Evolutionary conservation across 2,797 vertebrate species (phyloP).

Genomic region (Pogonophryne albipinna): DNA sequence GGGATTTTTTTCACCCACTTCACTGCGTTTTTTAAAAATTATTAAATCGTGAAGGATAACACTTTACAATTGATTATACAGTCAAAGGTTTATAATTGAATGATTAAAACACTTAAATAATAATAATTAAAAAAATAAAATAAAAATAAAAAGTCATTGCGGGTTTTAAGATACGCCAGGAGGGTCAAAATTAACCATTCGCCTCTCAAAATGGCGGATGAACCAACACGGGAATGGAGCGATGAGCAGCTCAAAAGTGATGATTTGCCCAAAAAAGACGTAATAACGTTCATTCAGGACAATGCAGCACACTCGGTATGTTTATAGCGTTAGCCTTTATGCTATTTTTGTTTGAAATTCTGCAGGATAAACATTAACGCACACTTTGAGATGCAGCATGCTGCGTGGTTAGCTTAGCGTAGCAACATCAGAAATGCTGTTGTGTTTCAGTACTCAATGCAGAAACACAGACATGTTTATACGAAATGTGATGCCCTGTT

Average conservation of each 20-base stretch:
- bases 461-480: rapidly evolving
- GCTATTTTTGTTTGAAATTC: rapidly evolving
- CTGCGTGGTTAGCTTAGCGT: conserved; percentile 43
- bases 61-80: not conserved
- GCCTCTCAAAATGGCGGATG: conserved; percentile 88
- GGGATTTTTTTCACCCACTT: not conserved
- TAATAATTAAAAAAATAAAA: too few relatives aligned
- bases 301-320: conserved; percentile 91
- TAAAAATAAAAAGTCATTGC: not conserved
- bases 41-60: not conserved
- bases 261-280: conserved; percentile 93
- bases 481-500: not conserved
- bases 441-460: conserved; percentile 12
- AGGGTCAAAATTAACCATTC: conserved; percentile 70
- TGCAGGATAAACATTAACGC: not conserved
- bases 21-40: not conserved
- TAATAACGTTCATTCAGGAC: conserved; percentile 95
- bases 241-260: conserved; percentile 93
- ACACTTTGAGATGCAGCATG: conserved; percentile 6
- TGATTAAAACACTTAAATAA: too few relatives aligned
- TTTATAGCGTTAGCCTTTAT: not conserved
- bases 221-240: conserved; percentile 89
- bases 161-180: not conserved
- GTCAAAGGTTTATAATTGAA: not conserved
- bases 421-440: not conserved